Base-by-base conservation (phyloP, 92 coral and sea anemone species). In the Palythoa grandiflora region DNA sequence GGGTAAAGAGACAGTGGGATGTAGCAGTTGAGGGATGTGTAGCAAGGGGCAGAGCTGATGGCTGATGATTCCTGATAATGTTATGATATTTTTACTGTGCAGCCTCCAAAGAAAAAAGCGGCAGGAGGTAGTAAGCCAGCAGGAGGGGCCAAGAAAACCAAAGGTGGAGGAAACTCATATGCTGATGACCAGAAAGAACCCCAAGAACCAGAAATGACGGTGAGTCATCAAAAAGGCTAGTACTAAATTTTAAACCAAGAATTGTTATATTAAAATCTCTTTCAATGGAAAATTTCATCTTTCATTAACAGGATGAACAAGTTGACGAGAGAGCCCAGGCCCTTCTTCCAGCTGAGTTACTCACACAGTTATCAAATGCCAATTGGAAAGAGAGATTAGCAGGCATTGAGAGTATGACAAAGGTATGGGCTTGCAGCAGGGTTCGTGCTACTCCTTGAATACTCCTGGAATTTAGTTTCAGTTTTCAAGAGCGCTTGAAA, bases 321-420 rank as follows among this genome's bases (percentile, higher is more conserved):
- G 96, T 97, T 12, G 98, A 97, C 48, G 99, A 94, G 17, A 91
- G 90, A 78, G 99, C 99, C 15, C 92, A 95, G 19, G 97, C 87
- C 44, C 75, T 97, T 17, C 84, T 97, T 36, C 96, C 98, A 14
- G 98, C 91, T 55, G 93, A 93, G 55, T 87, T 97, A n/a, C 89
- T 96, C 11, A 79, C 74, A 52, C 98, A 97, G 79, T 92, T 97
- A 40, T 89, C 88, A 28, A 90, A 94, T 83, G 80, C 97, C 3
- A 97, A 97, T 92, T 97, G 99, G 99, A 97, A 97, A 70, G 99
- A 97, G 55, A 85, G 99, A 47, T 84, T 95, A 75, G 95, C 99
- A 52, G 99, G 98, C 36, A 95, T 94, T 80, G 99, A 97, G 75
- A 89, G 94, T 15, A 89, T 96, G 16, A 85, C 93, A 13, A 90